phyloP scores from a whole-genome alignment of 2,888 invertebrate genomes.

The Cryptops parisi region DNA sequence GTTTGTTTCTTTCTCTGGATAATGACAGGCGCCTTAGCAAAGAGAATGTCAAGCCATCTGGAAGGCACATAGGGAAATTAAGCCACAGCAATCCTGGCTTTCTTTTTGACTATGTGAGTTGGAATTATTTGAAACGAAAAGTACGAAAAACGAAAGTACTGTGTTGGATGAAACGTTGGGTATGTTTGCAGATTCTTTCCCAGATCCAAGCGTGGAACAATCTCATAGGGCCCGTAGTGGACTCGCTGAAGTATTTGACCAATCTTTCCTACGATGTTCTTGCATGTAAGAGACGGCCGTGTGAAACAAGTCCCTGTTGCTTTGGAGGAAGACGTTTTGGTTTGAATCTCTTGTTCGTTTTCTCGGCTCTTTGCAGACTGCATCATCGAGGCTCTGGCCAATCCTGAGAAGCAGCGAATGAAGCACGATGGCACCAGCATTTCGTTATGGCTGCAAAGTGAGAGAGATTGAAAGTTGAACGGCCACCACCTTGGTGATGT shows the following conservation, averaged over 20 bases:
- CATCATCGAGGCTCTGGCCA: constrained; percentile 76
- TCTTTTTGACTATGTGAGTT: constrained; percentile 95
- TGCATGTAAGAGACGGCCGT: constrained; percentile 56
- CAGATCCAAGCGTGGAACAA: constrained; percentile 91
- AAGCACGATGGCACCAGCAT: constrained; percentile 84
- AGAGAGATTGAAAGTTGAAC: constrained; percentile 19
- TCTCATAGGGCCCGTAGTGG: constrained; percentile 88
- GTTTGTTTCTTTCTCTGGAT: neutral
- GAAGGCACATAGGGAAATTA: constrained; percentile 88
- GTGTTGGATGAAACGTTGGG: neutral
- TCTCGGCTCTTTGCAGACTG: constrained; percentile 53
- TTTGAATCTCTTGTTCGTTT: constrained; percentile 3
- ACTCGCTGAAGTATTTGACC: constrained; percentile 91
- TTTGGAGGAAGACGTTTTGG: too few species aligned
- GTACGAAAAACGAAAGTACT: neutral
- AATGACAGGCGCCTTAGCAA: constrained; percentile 52
- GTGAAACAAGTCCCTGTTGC: too few species aligned
- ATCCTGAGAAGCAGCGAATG: constrained; percentile 50
- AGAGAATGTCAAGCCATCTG: constrained; percentile 94
- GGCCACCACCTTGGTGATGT: neutral
- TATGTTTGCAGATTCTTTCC: constrained; percentile 41
- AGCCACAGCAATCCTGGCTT: constrained; percentile 92
- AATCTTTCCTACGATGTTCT: constrained; percentile 90
- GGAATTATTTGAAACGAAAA: too few species aligned
- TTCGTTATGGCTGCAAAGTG: constrained; percentile 81